Evolutionary conservation across 2,888 invertebrate species (phyloP).

Genomic region (Spatulosminthurus flaviceps): DNA sequence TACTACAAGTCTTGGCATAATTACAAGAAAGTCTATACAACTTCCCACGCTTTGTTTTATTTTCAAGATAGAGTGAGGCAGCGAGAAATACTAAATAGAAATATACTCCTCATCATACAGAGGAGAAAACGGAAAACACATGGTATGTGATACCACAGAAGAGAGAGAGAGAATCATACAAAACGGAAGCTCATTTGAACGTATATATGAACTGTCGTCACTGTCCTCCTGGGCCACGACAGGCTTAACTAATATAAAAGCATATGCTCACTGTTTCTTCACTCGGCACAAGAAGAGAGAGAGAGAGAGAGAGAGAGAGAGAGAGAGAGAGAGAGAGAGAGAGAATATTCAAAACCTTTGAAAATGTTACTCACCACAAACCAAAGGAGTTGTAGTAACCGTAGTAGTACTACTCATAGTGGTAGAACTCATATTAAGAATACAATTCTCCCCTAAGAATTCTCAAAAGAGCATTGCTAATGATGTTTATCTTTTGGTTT

Average conservation of each 20-base stretch:
- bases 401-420: background rate
- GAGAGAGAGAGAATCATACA: slow-evolving; percentile 12
- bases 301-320: background rate
- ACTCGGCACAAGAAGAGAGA: background rate
- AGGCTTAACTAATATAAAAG: background rate
- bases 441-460: slow-evolving; percentile 48
- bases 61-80: slow-evolving; percentile 14
- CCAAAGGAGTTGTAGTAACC: background rate
- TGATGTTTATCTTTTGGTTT: slow-evolving; percentile 58
- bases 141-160: background rate
- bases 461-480: slow-evolving; percentile 56
- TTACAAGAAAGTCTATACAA: slow-evolving; percentile 26
- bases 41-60: slow-evolving; percentile 22
- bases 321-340: background rate
- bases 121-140: background rate
- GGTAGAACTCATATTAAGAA: slow-evolving; percentile 30
- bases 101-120: slow-evolving; percentile 13
- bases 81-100: slow-evolving; percentile 4
- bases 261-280: slow-evolving; percentile 2
- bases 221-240: slow-evolving; percentile 9
- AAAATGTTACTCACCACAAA: slow-evolving; percentile 18
- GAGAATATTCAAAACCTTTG: background rate
- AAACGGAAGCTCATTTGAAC: slow-evolving; percentile 29
- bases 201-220: slow-evolving; percentile 19
- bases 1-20: slow-evolving; percentile 15